phyloP scores from a whole-genome alignment of 2,888 invertebrate species.

The Entomobrya multifasciata region DNA sequence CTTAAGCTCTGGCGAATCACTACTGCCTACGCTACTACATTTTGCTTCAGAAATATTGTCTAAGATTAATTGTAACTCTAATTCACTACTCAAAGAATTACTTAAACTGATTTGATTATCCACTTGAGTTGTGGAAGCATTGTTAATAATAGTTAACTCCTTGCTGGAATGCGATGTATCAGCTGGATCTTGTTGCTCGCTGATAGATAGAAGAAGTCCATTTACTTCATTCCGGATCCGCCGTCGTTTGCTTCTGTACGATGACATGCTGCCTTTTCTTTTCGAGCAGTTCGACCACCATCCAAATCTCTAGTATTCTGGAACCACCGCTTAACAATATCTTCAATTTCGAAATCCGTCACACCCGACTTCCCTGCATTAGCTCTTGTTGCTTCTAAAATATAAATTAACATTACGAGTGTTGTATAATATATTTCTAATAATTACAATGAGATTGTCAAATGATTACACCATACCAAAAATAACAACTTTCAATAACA shows the following conservation, averaged over 20 bases:
- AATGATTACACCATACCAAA: constrained; percentile 33
- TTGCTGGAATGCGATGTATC: too few relatives aligned
- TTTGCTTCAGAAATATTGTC: background rate
- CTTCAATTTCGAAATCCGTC: constrained; percentile 38
- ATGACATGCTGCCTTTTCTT: background rate
- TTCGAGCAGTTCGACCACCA: constrained; percentile 39
- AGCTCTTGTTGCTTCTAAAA: constrained; percentile 32
- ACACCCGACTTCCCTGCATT: background rate
- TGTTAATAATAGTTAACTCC: background rate
- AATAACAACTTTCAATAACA: background rate
- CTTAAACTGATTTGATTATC: too few relatives aligned
- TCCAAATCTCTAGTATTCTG: constrained; percentile 38
- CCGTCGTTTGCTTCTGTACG: constrained; percentile 6
- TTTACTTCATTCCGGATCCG: background rate
- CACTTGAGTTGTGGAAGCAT: too few relatives aligned
- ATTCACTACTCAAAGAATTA: too few relatives aligned
- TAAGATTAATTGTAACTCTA: background rate
- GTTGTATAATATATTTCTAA: background rate
- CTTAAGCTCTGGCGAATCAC: background rate
- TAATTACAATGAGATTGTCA: background rate
- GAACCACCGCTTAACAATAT: constrained; percentile 30
- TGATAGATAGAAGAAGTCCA: background rate
- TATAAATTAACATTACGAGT: too few relatives aligned
- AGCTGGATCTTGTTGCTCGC: too few relatives aligned
- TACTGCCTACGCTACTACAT: background rate